Evolutionary conservation across 2,888 invertebrate genomes (phyloP).

Genomic region (Apodemia hepburni): DNA sequence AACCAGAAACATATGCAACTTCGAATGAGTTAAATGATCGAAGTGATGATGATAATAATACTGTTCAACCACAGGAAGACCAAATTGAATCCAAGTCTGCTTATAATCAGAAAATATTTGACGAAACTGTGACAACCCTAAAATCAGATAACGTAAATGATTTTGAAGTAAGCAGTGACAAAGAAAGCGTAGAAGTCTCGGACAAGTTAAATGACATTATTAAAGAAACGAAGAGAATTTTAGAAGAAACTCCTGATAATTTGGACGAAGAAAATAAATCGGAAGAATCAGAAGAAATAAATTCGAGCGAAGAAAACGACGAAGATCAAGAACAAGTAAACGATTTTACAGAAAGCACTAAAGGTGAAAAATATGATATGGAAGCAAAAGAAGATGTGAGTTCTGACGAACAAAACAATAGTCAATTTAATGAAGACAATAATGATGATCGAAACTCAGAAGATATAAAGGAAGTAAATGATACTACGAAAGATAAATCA

Average conservation of each 20-base stretch:
- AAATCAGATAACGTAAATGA: constrained; percentile 29
- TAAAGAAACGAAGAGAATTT: constrained; percentile 37
- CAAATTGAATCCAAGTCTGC: constrained; percentile 3
- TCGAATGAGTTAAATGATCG: constrained; percentile 20
- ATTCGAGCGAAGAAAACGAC: constrained; percentile 25
- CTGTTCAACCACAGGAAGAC: neutral
- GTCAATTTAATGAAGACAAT: constrained; percentile 5
- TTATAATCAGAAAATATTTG: constrained; percentile 25
- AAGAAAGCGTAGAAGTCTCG: constrained; percentile 22
- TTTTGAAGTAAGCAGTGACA: constrained; percentile 27
- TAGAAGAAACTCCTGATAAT: constrained; percentile 34
- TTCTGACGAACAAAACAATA: neutral
- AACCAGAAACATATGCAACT: neutral
- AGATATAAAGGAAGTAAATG: constrained; percentile 23
- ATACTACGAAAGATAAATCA: neutral
- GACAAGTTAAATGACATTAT: constrained; percentile 34
- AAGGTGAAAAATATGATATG: neutral
- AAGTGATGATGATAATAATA: constrained; percentile 20
- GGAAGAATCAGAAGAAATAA: neutral
- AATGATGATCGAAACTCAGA: constrained; percentile 25
- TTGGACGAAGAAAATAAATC: neutral
- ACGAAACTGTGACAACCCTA: constrained; percentile 31
- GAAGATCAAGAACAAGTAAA: constrained; percentile 22
- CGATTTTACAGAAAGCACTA: neutral
- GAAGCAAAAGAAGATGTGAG: neutral